Evolutionary conservation across 2,888 invertebrate genomes (phyloP), one percentile per base, ranked within the genome.

Genomic region (Hipparchia semele): DNA sequence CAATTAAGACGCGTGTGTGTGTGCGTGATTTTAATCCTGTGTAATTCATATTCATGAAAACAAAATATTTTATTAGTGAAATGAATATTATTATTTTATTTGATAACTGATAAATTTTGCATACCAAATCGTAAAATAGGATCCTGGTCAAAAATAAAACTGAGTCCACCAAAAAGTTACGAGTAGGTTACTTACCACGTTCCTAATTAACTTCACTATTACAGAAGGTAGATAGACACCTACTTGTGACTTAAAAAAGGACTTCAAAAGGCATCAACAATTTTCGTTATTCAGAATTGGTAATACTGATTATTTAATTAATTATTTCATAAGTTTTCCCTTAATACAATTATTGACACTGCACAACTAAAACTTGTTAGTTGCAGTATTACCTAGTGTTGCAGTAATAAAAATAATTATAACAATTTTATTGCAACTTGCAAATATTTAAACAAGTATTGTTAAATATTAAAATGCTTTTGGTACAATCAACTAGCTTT

Each of bases 401-500:
- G n/a, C 8, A 23, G 13, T 23, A n/a, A 8, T 46, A 13, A 49
- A n/a, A 51, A 51, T 23, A 49, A 46, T 39, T 39, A 10, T 49
- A 49, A 9, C 13, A 39, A 66, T 66, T 54, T 10, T 39, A 45
- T 33, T 72, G 72, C 68, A 53, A 72, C 68, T 72, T 69, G 72
- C 39, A 64, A 68, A 23, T 45, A 72, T 13, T 46, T 68, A 12
- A 68, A 69, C 68, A 72, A 72, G 72, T 68, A 59, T 72, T 72
- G 72, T 72, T 69, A 51, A 64, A 64, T 68, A 33, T 56, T 67
- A 49, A 68, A 68, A 59, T 68, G 58, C 46, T 49, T 58, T 23
- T 46, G 46, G 49, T 46, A 65, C 10, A 23, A 23, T 23, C 12
- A 23, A 53, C 23, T 58, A 58, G 58, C 13, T 58, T 8, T 23